These are phyloP conservation scores for Leptinotarsa defecta DNA, from an alignment of 1,140 invertebrate species.

Conservation along the genomic window DNA sequence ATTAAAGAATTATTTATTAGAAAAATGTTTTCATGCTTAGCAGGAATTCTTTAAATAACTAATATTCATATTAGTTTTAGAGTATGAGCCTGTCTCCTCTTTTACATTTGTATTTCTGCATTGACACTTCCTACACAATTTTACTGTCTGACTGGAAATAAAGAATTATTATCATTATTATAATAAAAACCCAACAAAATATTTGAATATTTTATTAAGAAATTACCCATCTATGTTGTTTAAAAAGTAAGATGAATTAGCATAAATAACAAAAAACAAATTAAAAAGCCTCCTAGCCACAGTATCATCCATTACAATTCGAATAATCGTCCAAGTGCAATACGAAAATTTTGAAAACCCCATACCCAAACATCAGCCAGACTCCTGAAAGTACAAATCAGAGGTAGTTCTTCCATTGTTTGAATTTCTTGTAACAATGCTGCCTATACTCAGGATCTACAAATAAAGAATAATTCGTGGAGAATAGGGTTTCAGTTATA, in stretches of 20 bases:
- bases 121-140: no score
- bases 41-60: no score
- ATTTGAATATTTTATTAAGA: conserved; percentile 22
- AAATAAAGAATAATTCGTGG: conserved; percentile 13
- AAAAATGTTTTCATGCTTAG: no score
- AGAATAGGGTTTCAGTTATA: background rate
- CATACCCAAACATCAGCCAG: conserved; percentile 1
- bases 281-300: conserved; percentile 10
- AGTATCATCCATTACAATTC: conserved; percentile 7
- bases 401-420: conserved; percentile 24
- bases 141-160: no score
- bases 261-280: conserved; percentile 11
- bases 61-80: no score
- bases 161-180: no score
- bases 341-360: conserved; percentile 16
- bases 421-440: conserved; percentile 26
- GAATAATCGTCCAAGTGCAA: background rate
- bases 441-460: conserved; percentile 20
- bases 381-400: conserved; percentile 13
- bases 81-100: no score
- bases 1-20: no score
- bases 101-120: no score
- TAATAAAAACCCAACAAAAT: no score
- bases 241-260: conserved; percentile 12
- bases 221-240: conserved; percentile 15